Evolutionary conservation across 1,140 invertebrate species (phyloP).

Genomic region (Argopecten irradians): DNA sequence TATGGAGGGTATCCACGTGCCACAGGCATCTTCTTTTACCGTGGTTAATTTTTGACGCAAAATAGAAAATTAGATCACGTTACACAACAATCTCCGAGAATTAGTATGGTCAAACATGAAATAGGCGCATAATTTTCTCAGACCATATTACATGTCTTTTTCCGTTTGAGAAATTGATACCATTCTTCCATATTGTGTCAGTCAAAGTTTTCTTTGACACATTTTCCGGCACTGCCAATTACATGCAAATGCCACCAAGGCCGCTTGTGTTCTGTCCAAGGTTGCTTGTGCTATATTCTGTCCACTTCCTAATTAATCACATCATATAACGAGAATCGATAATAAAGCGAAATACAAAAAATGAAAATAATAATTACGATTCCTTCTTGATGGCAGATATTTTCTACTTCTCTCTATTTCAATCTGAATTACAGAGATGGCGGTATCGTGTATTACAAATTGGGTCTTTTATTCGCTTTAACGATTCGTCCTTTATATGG

Average conservation of each 20-base stretch:
- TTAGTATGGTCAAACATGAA: not conserved
- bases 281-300: not conserved
- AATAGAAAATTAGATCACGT: not conserved
- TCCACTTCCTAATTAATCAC: not conserved
- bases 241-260: conserved; percentile 8
- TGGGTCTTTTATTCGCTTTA: not conserved
- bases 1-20: not conserved
- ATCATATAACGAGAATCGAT: not conserved
- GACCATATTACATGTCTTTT: not conserved
- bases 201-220: not conserved
- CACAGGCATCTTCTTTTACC: not conserved
- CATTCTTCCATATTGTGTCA: not conserved
- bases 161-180: not conserved
- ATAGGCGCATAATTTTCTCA: not conserved
- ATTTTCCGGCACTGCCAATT: not conserved
- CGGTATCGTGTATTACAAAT: not conserved
- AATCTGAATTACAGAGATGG: not conserved
- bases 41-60: not conserved
- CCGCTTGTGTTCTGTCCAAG: not conserved
- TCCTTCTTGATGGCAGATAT: not conserved
- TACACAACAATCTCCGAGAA: not conserved
- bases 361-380: not conserved
- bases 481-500: not conserved
- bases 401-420: not conserved
- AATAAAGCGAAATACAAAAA: conserved; percentile 11